Evolutionary conservation across 2,113 vertebrate species (phyloP).

Genomic region (Dolichotis patagonum): DNA sequence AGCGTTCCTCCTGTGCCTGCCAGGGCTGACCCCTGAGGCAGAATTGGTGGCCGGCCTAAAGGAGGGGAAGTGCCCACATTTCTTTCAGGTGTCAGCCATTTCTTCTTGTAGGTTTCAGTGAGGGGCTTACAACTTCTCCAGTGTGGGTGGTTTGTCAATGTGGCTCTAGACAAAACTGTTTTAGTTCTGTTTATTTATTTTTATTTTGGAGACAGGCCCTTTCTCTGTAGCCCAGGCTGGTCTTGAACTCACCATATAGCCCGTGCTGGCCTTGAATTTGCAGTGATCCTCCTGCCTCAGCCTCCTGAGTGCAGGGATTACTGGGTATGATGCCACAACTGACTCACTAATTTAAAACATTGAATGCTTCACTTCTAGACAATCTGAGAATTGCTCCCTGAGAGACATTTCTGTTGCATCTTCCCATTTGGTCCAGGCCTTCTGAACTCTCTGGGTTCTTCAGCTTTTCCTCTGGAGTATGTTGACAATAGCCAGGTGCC

Average conservation of each 20-base stretch:
- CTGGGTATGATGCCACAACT: neutral
- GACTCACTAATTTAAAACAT: neutral
- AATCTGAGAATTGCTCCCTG: neutral
- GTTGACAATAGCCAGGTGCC: neutral
- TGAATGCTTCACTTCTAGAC: neutral
- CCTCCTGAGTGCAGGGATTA: neutral
- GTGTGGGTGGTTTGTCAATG: slow-evolving; percentile 29
- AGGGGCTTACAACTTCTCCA: neutral
- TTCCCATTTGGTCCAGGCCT: neutral
- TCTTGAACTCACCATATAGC: neutral
- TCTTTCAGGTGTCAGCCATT: slow-evolving; percentile 7
- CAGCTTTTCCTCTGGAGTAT: neutral
- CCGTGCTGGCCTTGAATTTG: neutral
- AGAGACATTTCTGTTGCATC: neutral
- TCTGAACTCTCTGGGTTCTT: neutral
- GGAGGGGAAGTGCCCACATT: neutral
- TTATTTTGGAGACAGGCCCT: neutral
- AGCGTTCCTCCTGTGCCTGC: neutral
- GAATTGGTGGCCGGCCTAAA: neutral
- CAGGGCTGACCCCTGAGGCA: neutral
- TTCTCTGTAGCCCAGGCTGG: neutral
- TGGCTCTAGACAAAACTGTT: slow-evolving; percentile 22
- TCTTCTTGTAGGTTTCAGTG: slow-evolving; percentile 30
- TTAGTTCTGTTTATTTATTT: neutral
- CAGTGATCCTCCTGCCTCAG: neutral